Conservation (phyloP, 2,113 vertebrate species). For the Spizaetus ornatus region DNA sequence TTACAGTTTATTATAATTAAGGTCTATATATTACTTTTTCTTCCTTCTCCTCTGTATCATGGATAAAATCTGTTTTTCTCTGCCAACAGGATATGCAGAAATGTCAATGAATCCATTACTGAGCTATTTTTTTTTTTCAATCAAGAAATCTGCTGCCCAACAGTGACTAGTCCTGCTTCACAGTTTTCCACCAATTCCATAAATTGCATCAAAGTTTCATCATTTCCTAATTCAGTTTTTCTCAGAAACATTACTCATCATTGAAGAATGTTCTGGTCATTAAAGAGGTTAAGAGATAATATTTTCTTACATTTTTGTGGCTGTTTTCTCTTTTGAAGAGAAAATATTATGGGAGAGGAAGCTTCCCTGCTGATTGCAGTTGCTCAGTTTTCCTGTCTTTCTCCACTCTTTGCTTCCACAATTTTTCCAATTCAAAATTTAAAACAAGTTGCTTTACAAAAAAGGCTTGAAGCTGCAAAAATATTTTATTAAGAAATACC, state of each 20-base stretch:
- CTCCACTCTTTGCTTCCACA: not conserved
- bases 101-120: not conserved
- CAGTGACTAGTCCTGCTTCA: not conserved
- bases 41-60: not conserved
- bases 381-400: not conserved
- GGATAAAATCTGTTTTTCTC: not conserved
- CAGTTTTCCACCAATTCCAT: constrained; percentile 12
- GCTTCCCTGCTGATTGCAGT: not conserved
- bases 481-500: not conserved
- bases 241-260: constrained; percentile 34
- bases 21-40: not conserved
- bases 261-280: constrained; percentile 29
- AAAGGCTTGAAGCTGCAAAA: not conserved
- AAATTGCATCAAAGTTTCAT: constrained; percentile 27
- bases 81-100: not conserved
- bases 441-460: not conserved
- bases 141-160: not conserved
- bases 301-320: constrained; percentile 57
- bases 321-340: constrained; percentile 12
- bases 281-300: constrained; percentile 21
- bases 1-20: not conserved
- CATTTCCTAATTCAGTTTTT: constrained; percentile 42
- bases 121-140: not conserved
- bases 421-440: not conserved
- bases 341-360: constrained; percentile 18